Base-by-base conservation (phyloP, 2,888 invertebrate genomes). In the Phasia obesa region DNA sequence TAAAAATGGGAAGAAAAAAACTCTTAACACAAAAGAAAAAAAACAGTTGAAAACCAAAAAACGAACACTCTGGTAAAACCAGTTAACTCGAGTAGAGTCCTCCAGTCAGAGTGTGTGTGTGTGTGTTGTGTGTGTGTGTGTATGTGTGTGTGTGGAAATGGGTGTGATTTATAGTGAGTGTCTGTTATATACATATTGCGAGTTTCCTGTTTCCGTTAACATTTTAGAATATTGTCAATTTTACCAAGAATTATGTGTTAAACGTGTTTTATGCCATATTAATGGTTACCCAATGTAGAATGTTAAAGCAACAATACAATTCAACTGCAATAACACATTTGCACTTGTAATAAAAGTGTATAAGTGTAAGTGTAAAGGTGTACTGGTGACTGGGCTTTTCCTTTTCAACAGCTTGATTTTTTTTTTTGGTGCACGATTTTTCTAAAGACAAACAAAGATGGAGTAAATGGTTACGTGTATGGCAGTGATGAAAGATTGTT, bases 161-260 rank as follows among this genome's bases (percentile, higher is more conserved):
- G 15, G 23, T 51, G 60, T 70, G 69, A 62, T 44, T 78, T 60
- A 27, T 74, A 49, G 19, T 53, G 51, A 59, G 49, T 73, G 59
- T 62, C 59, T 73, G 67, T 67, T 79, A 42, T 77, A 49, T 55
- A 81, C 81, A 81, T 77, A 77, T 77, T 74, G 71, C 81, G 78
- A 83, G 84, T 83, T 81, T 83, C 84, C 79, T 76, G 84, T 81
- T 85, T 85, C 84, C 85, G 79, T 84, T 83, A 85, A 85, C 81
- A 85, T 85, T 85, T 85, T 85, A 84, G 85, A 85, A 85, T 86
- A 84, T 86, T 86, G 85, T 85, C 84, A 85, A 84, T 86, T 86
- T 85, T 77, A 80, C 75, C 84, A 84, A 85, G 85, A 86, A 84
- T 84, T 85, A 86, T 86, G 86, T 85, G 86, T 78, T 85, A 85